Base-by-base conservation (phyloP, 2,797 vertebrate genomes). In the Chelmon rostratus region DNA sequence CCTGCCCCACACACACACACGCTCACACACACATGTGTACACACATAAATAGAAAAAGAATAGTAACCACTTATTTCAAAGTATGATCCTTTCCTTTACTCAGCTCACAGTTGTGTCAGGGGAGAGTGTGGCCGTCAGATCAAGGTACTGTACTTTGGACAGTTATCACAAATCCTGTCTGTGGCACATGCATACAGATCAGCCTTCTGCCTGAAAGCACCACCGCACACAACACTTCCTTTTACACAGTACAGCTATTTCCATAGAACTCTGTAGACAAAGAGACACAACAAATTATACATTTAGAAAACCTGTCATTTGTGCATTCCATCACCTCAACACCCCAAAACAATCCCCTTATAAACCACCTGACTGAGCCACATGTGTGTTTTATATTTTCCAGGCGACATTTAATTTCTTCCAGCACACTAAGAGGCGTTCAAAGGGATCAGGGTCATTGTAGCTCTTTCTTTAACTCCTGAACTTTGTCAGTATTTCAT, bases 51-150 rank as follows among this genome's bases (percentile, higher is more conserved):
- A n/a, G n/a, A n/a, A n/a, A n/a, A n/a, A n/a, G n/a, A 15, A 28
- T 38, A 52, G 37, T n/a, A 67, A 40, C 28, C 44, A n/a, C n/a
- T n/a, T n/a, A n/a, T n/a, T n/a, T n/a, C n/a, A n/a, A n/a, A n/a
- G n/a, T n/a, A n/a, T n/a, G n/a, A n/a, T 56, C n/a, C 35, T 70
- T 69, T 81, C 46, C 37, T 81, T 62, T 53, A 10, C 63, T 63
- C 72, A 21, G 53, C 58, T 66, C 53, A 49, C 57, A 21, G 50
- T 47, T 58, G 62, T 52, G 53, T 35, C 35, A 21, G 59, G 18
- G 28, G 84, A 66, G 40, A 35, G 44, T 35, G 61, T 67, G 66
- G 38, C 73, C 80, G 69, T 80, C 77, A 77, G 80, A 83, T 73
- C 68, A 76, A 82, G 28, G 54, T 78, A 69, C 57, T 56, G 61